Evolutionary conservation across 2,888 invertebrate genomes (phyloP).

Genomic region (Oscheius sp.): DNA sequence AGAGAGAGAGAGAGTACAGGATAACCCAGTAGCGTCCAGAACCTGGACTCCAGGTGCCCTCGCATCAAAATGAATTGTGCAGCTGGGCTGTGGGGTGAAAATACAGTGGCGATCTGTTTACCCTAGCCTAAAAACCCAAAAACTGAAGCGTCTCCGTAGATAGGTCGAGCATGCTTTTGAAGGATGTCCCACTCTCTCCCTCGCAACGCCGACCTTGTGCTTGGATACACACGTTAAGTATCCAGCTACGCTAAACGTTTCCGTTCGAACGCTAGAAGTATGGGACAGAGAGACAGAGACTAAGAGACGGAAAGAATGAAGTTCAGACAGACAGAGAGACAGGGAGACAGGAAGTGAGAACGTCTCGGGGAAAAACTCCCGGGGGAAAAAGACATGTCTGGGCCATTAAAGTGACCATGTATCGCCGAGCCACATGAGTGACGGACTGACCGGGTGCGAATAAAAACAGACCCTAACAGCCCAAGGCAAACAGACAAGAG

Average conservation of each 20-base stretch:
- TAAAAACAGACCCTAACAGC: not conserved
- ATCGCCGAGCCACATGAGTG: not conserved
- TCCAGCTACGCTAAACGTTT: too few species aligned
- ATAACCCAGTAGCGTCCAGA: not conserved
- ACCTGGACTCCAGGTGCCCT: too few species aligned
- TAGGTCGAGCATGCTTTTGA: too few species aligned
- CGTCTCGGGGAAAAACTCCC: not conserved
- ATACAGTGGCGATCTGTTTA: too few species aligned
- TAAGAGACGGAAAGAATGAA: not conserved
- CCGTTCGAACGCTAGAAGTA: not conserved
- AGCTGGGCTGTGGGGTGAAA: too few species aligned
- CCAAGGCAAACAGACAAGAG: conserved; percentile 16
- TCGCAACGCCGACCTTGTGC: too few species aligned
- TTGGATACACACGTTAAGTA: too few species aligned
- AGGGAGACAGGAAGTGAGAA: not conserved
- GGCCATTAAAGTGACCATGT: conserved; percentile 1
- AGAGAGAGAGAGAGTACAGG: conserved; percentile 7
- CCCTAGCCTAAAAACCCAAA: too few species aligned
- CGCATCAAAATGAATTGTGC: too few species aligned
- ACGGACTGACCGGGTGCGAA: conserved; percentile 2
- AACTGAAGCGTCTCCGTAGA: too few species aligned
- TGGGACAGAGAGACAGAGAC: conserved; percentile 11
- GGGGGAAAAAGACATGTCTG: not conserved
- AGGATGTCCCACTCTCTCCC: too few species aligned
- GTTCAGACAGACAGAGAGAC: not conserved